phyloP scores from a whole-genome alignment of 2,888 invertebrate genomes.

The Pheosia tremula region DNA sequence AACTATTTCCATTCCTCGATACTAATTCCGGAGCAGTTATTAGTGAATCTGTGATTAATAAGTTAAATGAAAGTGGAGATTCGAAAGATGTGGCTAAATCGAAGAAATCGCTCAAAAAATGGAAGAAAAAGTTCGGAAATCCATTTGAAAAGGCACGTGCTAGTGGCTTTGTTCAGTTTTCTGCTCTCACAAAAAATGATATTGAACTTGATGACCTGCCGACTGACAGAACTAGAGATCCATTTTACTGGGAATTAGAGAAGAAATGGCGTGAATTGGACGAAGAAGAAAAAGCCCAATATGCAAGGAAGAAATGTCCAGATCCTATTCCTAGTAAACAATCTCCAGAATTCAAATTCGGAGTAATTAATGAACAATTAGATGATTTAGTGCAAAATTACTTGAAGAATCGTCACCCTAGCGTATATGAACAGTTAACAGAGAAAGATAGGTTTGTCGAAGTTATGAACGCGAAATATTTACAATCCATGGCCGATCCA shows the following conservation, averaged over 20 bases:
- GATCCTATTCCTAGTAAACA: slow-evolving; percentile 90
- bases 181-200: slow-evolving; percentile 75
- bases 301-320: slow-evolving; percentile 85
- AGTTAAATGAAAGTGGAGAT: slow-evolving; percentile 83
- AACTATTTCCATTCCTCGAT: slow-evolving; percentile 92
- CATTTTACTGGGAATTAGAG: slow-evolving; percentile 84
- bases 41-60: slow-evolving; percentile 81
- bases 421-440: slow-evolving; percentile 55
- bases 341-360: slow-evolving; percentile 91
- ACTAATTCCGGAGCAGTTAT: slow-evolving; percentile 90
- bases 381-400: slow-evolving; percentile 87
- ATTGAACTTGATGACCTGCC: slow-evolving; percentile 73
- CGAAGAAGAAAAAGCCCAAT: slow-evolving; percentile 84
- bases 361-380: slow-evolving; percentile 93
- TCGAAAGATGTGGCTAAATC: slow-evolving; percentile 79
- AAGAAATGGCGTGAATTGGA: slow-evolving; percentile 87
- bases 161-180: slow-evolving; percentile 86
- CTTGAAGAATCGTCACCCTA: slow-evolving; percentile 70
- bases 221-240: slow-evolving; percentile 83
- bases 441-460: slow-evolving; percentile 85
- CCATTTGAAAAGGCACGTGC: slow-evolving; percentile 70
- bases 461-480: slow-evolving; percentile 90
- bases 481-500: slow-evolving; percentile 91
- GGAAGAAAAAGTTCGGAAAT: slow-evolving; percentile 84
- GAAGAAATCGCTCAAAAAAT: slow-evolving; percentile 85